These are phyloP conservation scores for Echiichthys vipera DNA, from an alignment of 2,797 vertebrate species.

Conservation along the genomic window DNA sequence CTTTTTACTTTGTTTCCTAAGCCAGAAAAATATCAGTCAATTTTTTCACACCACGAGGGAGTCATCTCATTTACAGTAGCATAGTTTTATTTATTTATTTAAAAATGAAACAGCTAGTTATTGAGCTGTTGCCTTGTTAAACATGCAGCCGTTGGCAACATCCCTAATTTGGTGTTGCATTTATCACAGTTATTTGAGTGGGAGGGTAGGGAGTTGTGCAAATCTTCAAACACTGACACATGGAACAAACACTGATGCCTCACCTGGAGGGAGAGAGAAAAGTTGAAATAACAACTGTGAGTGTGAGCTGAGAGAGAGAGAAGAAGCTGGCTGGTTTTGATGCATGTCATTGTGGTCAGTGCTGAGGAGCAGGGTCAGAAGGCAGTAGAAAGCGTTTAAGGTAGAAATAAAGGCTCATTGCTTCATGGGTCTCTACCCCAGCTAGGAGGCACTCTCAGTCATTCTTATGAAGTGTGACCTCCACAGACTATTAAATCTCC, in stretches of 20 bases:
- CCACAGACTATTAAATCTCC: conserved; percentile 77
- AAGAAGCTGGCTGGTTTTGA: conserved; percentile 51
- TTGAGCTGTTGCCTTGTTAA: conserved; percentile 62
- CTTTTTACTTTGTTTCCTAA: conserved; percentile 62
- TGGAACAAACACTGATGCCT: conserved; percentile 54
- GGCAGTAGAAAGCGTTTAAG: conserved; percentile 68
- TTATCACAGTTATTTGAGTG: conserved; percentile 68
- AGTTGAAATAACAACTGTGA: conserved; percentile 61
- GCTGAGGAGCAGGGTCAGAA: conserved; percentile 68
- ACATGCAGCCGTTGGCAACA: conserved; percentile 58
- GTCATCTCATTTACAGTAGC: conserved; percentile 52
- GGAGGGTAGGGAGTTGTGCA: conserved; percentile 67
- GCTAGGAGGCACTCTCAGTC: conserved; percentile 72
- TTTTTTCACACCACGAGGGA: conserved; percentile 44
- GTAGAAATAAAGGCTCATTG: conserved; percentile 80
- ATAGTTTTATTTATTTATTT: conserved; percentile 32
- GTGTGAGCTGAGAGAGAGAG: conserved; percentile 15
- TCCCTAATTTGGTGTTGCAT: conserved; percentile 41
- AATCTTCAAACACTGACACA: conserved; percentile 62
- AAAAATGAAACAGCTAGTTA: conserved; percentile 52
- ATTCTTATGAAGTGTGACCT: conserved; percentile 82
- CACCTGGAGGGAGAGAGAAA: conserved; percentile 54
- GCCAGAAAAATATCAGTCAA: conserved; percentile 34
- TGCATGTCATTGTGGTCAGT: conserved; percentile 65
- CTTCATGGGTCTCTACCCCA: conserved; percentile 68